Percentiles rank a stretch among this genome's conserved stretches.
These are phyloP conservation scores for Torymus aiolomorphi DNA, from an alignment of 2,888 invertebrate species.

Conservation along the genomic window DNA sequence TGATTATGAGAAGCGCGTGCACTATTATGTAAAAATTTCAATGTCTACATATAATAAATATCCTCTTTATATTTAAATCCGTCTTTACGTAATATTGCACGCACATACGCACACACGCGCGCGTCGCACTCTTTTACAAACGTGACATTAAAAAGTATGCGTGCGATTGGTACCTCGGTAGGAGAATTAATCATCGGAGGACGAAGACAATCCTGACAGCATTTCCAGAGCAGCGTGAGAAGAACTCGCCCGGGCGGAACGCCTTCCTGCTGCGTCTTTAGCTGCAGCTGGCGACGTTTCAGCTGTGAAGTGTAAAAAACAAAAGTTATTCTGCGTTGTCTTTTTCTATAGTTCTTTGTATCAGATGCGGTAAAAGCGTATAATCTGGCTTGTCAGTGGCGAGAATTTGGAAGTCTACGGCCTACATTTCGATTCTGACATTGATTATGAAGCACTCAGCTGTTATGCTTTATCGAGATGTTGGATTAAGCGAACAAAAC, in stretches of 20 bases:
- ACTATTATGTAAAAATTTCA: constrained; percentile 55
- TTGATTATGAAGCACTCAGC: too few species aligned
- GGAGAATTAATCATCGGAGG: constrained; percentile 86
- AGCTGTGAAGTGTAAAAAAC: constrained; percentile 76
- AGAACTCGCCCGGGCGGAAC: constrained; percentile 85
- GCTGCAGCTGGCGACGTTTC: constrained; percentile 81
- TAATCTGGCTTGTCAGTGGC: too few species aligned
- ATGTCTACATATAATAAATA: constrained; percentile 27
- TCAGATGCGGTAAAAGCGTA: too few species aligned
- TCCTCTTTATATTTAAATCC: constrained; percentile 3
- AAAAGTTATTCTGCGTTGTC: background rate
- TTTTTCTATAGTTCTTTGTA: too few species aligned
- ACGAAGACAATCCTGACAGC: constrained; percentile 91
- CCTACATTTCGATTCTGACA: too few species aligned
- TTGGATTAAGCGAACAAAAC: too few species aligned
- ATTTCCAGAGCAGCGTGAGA: constrained; percentile 90
- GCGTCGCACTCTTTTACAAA: too few species aligned
- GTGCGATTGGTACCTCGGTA: constrained; percentile 81
- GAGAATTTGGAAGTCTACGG: too few species aligned
- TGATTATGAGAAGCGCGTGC: background rate
- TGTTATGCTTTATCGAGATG: too few species aligned
- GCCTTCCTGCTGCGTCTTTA: constrained; percentile 78
- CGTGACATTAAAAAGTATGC: too few species aligned
- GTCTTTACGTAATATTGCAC: too few species aligned
- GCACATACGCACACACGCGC: too few species aligned